Percentiles rank a stretch among this genome's conserved stretches.
These are phyloP conservation scores for Sphaerodactylus townsendi DNA, from an alignment of 2,113 vertebrate species.

Conservation along the genomic window DNA sequence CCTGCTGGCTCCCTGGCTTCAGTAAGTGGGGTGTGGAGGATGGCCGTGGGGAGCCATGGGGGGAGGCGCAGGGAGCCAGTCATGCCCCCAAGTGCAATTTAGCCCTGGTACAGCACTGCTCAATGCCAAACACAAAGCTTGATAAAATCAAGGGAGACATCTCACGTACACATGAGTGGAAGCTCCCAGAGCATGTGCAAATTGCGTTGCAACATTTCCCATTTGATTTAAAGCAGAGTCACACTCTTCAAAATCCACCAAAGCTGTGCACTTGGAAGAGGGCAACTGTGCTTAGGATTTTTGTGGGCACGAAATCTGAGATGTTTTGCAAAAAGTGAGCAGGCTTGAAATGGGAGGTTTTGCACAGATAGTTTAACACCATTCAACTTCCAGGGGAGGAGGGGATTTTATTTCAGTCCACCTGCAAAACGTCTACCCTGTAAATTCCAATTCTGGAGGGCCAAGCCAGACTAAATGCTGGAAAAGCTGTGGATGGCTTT, in stretches of 20 bases:
- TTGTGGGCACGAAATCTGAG: too few relatives aligned
- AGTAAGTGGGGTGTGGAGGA: too few relatives aligned
- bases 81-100: too few relatives aligned
- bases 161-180: background rate
- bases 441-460: background rate
- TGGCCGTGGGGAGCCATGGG: too few relatives aligned
- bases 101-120: too few relatives aligned
- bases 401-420: background rate
- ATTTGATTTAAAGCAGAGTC: too few relatives aligned
- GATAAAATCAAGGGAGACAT: background rate
- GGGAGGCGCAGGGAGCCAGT: too few relatives aligned
- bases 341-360: background rate
- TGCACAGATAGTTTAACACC: background rate
- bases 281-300: too few relatives aligned
- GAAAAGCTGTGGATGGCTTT: too few relatives aligned
- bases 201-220: background rate
- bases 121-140: background rate
- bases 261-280: too few relatives aligned
- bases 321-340: background rate
- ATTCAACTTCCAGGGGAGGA: background rate
- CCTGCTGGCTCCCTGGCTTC: too few relatives aligned
- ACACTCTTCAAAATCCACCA: too few relatives aligned
- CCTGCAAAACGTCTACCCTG: background rate
- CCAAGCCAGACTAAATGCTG: background rate
- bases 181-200: background rate